Base-by-base conservation (phyloP, 2,113 vertebrate genomes). In the Crotophaga sulcirostris region DNA sequence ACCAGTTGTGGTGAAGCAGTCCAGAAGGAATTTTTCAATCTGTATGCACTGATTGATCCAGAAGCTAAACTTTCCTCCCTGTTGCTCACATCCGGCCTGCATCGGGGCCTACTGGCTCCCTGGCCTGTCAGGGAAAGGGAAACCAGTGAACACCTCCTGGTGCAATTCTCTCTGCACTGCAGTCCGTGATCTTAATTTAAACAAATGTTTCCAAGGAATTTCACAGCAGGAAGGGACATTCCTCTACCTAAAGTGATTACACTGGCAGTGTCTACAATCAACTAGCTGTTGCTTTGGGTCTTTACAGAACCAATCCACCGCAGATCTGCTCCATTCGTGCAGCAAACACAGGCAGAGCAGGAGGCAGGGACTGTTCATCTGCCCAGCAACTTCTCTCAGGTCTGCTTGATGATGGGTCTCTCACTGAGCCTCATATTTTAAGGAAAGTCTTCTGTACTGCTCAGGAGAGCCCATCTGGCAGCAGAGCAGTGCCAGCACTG, bases 41-140 rank as follows among this genome's bases (percentile, higher is more conserved):
- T 13, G 3, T 2, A 9, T 2, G 6, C 42, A 7, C 5, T 9
- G 26, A 34, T 6, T 9, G 26, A 34, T 21, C 13, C 42, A 14
- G 29, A 38, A 63, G n/a, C 16, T 69, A 36, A n/a, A 31, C 14
- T 38, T 29, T 36, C 10, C 36, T 26, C 29, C 26, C 25, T 16
- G 33, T 13, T 8, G 56, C 33, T 56, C 4, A 4, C 11, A 3
- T 16, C 23, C 40, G 34, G 17, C 54, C 42, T 26, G 40, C 11
- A 5, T 44, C 16, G 4, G 11, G n/a, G 14, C 45, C 25, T 62
- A 19, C 31, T 4, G 6, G 31, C 49, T 54, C 36, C 66, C 52
- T 6, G 8, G 11, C 3, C 29, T 21, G 11, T n/a, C 24, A 4
- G 11, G 47, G 40, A 63, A 63, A 31, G 38, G 28, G 19, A 49